Base-by-base conservation (phyloP, 1,140 invertebrate genomes). In the Papilio polyxenes region DNA sequence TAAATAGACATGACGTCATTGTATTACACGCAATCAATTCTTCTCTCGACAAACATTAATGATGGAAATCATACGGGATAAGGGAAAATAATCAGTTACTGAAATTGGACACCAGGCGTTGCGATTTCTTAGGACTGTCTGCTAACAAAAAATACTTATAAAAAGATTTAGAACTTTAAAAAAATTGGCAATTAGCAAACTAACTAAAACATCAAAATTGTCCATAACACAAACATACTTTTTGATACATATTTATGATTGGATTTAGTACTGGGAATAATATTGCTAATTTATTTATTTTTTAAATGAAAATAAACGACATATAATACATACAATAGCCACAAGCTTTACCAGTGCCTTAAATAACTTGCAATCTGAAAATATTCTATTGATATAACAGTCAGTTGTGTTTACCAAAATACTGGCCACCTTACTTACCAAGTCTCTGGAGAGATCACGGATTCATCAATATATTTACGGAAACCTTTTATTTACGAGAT, bases 71-170 rank as follows among this genome's bases (percentile, higher is more conserved):
- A 15, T 20, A 77, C 23, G 20, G 17, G 51, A 77, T 77, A 53
- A 51, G 48, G 56, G 49, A 53, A 77, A 77, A 53, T 77, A 77
- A 77, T 77, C 75, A 53, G 75, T 56, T 77, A 77, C 51, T 11
- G 20, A 40, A 23, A 17, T 56, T 56, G 31, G 51, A 37, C 6
- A 56, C 75, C 75, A 53, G 1, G 74, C 17, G 44, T 23, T 23
- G 20, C 1, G 48, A 77, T 15, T 31, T 31, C 1, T 77, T 5
- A 2, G 75, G 75, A 77, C 51, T 31, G 23, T 77, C 75, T 20
- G 17, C 13, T 37, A 72, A 72, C 65, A 15, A 72, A 40, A 15
- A 72, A 31, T 65, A 0, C 62, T 11, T 11, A 65, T 31, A 31
- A 31, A 56, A 31, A 31, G 23, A 31, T 31, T 31, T 31, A 31